Evolutionary conservation across 2,113 vertebrate genomes (phyloP).

Genomic region (Malurus cyaneus): DNA sequence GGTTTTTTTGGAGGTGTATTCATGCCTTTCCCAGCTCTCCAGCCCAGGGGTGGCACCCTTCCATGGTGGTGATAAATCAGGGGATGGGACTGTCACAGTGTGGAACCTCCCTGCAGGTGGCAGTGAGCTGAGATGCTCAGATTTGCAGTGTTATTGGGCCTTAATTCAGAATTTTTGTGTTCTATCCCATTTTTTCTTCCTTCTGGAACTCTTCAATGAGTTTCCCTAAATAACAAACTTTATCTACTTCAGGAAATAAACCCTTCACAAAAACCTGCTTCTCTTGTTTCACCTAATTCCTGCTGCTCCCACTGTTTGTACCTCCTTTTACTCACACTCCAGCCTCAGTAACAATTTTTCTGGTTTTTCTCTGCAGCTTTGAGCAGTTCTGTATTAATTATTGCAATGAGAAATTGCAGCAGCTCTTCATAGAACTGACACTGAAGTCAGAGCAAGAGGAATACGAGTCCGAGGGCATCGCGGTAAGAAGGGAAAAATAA

Average conservation of each 20-base stretch:
- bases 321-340: neutral
- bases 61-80: neutral
- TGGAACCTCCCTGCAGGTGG: neutral
- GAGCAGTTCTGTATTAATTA: constrained; percentile 99
- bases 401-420: constrained; percentile 97
- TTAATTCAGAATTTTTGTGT: neutral
- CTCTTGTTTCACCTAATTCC: neutral
- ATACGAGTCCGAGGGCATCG: constrained; percentile 95
- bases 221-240: neutral
- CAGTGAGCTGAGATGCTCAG: neutral
- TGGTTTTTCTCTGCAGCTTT: constrained; percentile 78
- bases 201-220: neutral
- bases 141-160: neutral
- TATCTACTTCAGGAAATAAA: neutral
- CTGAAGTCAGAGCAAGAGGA: constrained; percentile 97
- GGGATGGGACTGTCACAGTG: neutral
- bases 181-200: neutral
- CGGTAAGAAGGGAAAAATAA: constrained; percentile 74
- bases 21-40: neutral
- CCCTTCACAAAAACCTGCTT: neutral
- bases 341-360: neutral
- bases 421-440: constrained; percentile 96
- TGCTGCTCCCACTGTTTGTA: neutral
- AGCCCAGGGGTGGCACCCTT: neutral
- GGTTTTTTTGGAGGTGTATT: neutral